Evolutionary conservation across 1,140 invertebrate genomes (phyloP), one percentile per base, ranked within the genome.

Genomic region (Pantala flavescens): DNA sequence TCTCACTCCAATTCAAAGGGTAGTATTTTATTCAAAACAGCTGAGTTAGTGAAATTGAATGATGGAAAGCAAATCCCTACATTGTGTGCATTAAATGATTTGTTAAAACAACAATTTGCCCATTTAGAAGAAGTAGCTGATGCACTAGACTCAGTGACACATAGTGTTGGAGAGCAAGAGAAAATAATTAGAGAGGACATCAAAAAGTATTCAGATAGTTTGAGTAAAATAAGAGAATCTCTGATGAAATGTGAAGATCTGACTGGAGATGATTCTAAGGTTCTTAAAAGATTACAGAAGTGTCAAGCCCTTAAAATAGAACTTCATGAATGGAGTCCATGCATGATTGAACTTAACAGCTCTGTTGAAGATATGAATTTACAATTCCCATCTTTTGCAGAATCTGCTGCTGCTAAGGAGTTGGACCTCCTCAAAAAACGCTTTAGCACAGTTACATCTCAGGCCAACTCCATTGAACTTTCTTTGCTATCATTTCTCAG

Each of bases 231-330:
- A 71, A 87, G 94, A 24, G 95, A 97, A 80, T 87, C 90, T 71
- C 88, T 97, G 0, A 91, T 94, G 14, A 94, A 93, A 82, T 96
- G 93, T 82, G 95, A 98, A 81, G 93, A 97, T 82, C 87, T 95
- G 79, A 93, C 91, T 16, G 95, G 95, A 0, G 90, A 94, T 78
- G 94, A 94, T 81, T 86, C 87, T 3, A 93, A 93, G 80, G 91
- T 97, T 74, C 83, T 96, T 43, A 87, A 89, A 75, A 86, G 94
- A 77, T 85, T 96, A 10, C 87, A 91, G 76, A 89, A 89, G 77
- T 90, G 91, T 79, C 87, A 90, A 77, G 82, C 85, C n/a, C 80
- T 93, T 16, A 90, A 90, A 81, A 84, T 84, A 28, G 88, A 94
- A 78, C 81, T 96, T 0, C 83, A 88, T 43, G 87, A 89, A 77